A percentile compares a stretch with the other conserved stretches of the same genome.
Conservation (phyloP, 2,888 invertebrate species). For the Belgica antarctica region DNA sequence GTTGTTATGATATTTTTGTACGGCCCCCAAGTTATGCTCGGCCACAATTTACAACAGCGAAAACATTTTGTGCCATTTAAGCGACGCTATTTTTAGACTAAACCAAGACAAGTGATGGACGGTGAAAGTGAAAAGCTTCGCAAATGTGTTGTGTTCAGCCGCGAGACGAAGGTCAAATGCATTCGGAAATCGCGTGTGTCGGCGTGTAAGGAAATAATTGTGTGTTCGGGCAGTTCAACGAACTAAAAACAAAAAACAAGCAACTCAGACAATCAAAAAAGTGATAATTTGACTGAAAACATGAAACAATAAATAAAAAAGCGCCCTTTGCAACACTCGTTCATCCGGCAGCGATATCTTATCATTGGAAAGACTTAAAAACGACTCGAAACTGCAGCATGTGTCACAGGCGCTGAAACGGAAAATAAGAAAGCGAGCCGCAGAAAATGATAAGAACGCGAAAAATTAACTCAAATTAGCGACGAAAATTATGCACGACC, state of each 20-base stretch:
- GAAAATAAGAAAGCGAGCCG: neutral
- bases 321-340: neutral
- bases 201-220: neutral
- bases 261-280: no score
- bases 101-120: neutral
- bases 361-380: neutral
- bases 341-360: neutral
- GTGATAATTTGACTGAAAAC: neutral
- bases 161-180: neutral
- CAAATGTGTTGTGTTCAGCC: neutral
- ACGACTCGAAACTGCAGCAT: neutral
- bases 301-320: neutral
- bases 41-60: no score
- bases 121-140: neutral
- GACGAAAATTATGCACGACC: neutral
- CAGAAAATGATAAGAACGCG: neutral
- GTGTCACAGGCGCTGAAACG: neutral
- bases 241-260: neutral
- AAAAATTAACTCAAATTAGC: neutral
- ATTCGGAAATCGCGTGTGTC: neutral
- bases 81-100: neutral
- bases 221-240: neutral
- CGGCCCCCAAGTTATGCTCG: no score
- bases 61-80: no score
- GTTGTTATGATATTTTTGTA: no score